Evolutionary conservation across 1,140 invertebrate genomes (phyloP), one percentile per base, ranked within the genome.

Genomic region (Calycopis cecrops): DNA sequence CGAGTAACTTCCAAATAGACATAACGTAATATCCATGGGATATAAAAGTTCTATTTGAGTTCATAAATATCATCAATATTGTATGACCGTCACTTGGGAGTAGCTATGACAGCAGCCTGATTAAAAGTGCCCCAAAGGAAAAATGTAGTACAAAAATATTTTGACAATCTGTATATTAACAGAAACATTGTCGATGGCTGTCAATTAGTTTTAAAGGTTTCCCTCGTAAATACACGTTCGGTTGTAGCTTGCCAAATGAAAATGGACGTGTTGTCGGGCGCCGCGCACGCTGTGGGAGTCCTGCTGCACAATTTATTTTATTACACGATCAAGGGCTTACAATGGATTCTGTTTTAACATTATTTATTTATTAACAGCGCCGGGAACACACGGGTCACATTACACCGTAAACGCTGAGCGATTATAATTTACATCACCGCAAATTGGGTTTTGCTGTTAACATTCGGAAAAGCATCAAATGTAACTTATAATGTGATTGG

Each of bases 271-370:
- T 77, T 71, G 69, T 48, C 61, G 57, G 49, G 59, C 48, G 49
- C 50, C 52, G 57, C 47, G 35, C 42, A 52, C 53, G 60, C 48
- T 35, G 55, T 52, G 64, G 62, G 59, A 65, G 54, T 67, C 60
- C 63, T 63, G 52, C 37, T 58, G 58, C 58, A 71, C 71, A 71
- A 79, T 79, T 76, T 75, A 76, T 82, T 79, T 76, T 77, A 82
- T 78, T 79, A 75, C 69, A 69, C 70, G 65, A 81, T 81, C 77
- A 74, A 79, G 61, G 55, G 71, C 67, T 73, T 73, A 79, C 69
- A 71, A 52, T 52, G 60, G 67, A 73, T 74, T 74, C 71, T 68
- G 67, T 64, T 57, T 50, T 58, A 55, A 58, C 59, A 59, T 66
- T 66, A 70, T 66, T 58, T 65, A 60, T 62, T 60, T 65, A 63